Base-by-base conservation (phyloP, 1,140 invertebrate species). In the Danaus melanippus region DNA sequence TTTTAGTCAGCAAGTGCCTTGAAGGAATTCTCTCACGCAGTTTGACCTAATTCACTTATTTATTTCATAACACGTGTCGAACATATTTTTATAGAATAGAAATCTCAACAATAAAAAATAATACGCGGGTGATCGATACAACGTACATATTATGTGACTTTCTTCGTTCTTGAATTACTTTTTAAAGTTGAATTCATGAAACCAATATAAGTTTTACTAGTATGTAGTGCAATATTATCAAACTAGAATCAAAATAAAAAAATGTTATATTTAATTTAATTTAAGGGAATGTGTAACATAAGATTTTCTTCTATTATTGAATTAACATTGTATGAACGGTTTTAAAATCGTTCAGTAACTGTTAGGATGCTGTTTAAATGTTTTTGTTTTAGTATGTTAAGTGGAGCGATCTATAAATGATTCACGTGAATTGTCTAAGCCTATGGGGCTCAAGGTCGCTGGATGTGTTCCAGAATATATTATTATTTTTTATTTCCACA, bases 381-480 rank as follows among this genome's bases (percentile, higher is more conserved):
- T 32, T 32, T 32, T 32, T 32, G 21, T 32, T 32, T 32, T 8
- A 32, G 21, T 32, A 32, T 32, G 56, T 62, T 66, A 81, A 71
- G 58, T 77, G 66, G 76, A 71, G 47, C 78, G 58, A 46, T 71
- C 63, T 74, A 69, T 79, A 73, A 76, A 69, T 71, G 76, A 69
- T 66, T 63, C 58, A 67, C 71, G 66, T 68, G 71, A 68, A 70
- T 69, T 64, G 64, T 63, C 62, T 64, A 70, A 66, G 68, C 63
- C 58, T 64, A 79, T 75, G 66, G 60, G 67, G 74, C 64, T 51
- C 80, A 84, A 84, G 80, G 80, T 75, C 75, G 75, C 71, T 84
- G 78, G 76, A 81, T 71, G 44, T 64, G 71, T 66, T 79, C 80
- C 76, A 84, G 69, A 76, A 69, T 69, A 44, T 60, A 64, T 64